Conservation (phyloP, 2,113 vertebrate species). For the Hylia prasina region DNA sequence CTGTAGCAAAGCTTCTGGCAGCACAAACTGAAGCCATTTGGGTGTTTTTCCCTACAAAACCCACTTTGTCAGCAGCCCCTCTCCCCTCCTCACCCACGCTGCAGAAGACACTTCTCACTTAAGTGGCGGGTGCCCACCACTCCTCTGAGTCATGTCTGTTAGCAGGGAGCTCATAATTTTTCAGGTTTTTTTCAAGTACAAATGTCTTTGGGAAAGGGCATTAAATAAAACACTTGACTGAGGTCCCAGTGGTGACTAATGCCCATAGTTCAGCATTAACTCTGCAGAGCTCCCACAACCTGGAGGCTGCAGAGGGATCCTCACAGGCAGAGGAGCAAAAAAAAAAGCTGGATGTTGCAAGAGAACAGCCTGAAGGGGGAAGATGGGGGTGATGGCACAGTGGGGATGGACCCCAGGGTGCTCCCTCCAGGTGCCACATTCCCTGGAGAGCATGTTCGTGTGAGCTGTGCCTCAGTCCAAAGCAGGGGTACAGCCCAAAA, state of each 20-base stretch:
- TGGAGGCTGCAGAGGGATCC: not conserved
- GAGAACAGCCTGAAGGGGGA: not conserved
- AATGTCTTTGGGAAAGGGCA: not conserved
- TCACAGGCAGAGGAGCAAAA: not conserved
- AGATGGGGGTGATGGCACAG: rapidly evolving
- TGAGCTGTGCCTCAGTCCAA: not conserved
- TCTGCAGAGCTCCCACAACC: not conserved
- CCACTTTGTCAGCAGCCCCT: not conserved
- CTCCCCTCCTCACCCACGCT: not conserved
- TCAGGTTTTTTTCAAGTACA: not conserved
- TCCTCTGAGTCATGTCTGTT: not conserved
- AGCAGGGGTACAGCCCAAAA: not conserved
- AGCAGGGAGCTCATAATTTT: not conserved
- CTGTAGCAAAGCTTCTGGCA: not conserved
- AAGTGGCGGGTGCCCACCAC: not conserved
- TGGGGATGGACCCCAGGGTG: not conserved
- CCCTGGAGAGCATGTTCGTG: rapidly evolving
- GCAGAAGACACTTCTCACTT: not conserved
- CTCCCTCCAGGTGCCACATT: not conserved
- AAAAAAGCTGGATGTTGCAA: not conserved
- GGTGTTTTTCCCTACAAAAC: not conserved
- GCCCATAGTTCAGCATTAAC: not conserved
- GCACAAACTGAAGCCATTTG: not conserved
- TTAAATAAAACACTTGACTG: conserved; percentile 17
- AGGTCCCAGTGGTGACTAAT: not conserved